These are phyloP conservation scores for Brachionus paranguensis DNA, from an alignment of 1,140 invertebrate genomes.

Conservation along the genomic window DNA sequence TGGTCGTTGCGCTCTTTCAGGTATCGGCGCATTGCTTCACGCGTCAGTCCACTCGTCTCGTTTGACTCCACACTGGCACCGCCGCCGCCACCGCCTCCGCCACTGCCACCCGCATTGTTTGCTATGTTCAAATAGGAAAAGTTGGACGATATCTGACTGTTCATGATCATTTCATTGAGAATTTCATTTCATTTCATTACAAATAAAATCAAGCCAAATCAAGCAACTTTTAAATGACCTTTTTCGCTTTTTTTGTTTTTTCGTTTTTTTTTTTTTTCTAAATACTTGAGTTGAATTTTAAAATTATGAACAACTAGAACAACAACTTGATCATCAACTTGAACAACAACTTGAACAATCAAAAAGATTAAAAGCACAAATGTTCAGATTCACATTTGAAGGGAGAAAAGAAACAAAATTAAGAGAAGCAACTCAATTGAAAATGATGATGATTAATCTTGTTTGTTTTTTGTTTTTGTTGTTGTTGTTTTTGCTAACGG, in stretches of 20 bases:
- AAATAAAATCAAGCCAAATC: background rate
- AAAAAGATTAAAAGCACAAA: background rate
- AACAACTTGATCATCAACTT: too few species aligned
- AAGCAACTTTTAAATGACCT: background rate
- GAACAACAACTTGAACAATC: background rate
- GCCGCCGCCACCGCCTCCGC: background rate
- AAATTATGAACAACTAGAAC: too few species aligned
- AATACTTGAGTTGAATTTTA: too few species aligned
- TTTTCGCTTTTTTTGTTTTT: background rate
- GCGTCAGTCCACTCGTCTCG: slow-evolving; percentile 60
- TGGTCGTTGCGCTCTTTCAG: slow-evolving; percentile 86
- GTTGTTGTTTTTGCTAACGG: background rate
- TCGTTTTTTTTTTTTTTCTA: background rate
- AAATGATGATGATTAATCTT: background rate
- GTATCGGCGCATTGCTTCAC: slow-evolving; percentile 92
- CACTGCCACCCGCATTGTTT: background rate
- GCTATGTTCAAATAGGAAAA: slow-evolving; percentile 34
- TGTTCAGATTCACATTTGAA: slow-evolving; percentile 13
- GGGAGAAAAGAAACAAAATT: background rate
- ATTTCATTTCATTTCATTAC: slow-evolving; percentile 25
- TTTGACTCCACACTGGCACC: background rate
- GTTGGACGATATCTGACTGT: slow-evolving; percentile 28
- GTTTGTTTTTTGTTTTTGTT: background rate
- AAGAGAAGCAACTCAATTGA: background rate
- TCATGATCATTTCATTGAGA: slow-evolving; percentile 1